Conservation (phyloP, 2,113 vertebrate genomes). For the Hyaena hyaena region DNA sequence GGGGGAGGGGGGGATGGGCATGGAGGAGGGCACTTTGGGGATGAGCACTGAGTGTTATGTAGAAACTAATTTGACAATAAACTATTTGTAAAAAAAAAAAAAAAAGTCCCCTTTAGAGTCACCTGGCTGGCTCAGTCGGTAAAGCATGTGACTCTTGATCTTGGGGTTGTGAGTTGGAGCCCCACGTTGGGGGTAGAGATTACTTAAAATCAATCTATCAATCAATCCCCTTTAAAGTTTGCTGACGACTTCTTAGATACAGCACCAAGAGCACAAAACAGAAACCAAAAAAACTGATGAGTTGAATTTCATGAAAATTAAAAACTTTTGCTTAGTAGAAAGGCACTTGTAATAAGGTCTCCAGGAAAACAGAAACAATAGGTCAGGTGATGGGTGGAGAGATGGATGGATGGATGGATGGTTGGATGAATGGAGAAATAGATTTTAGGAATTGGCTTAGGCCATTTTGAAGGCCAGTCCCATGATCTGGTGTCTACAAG, state of each 20-base stretch:
- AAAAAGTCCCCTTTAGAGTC: not conserved
- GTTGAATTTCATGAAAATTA: slow-evolving; percentile 30
- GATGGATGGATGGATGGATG: not conserved
- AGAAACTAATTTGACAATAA: no score
- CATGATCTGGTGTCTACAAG: not conserved
- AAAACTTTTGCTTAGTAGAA: slow-evolving; percentile 6
- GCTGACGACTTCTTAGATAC: not conserved
- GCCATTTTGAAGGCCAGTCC: not conserved
- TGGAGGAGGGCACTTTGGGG: no score
- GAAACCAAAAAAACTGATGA: slow-evolving; percentile 15
- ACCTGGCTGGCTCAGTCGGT: not conserved
- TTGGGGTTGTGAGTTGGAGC: not conserved
- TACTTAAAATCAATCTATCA: not conserved
- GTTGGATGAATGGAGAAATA: not conserved
- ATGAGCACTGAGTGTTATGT: no score
- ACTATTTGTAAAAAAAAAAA: no score
- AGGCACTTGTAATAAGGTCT: not conserved
- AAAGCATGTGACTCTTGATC: not conserved
- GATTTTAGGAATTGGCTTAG: not conserved
- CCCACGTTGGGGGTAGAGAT: not conserved
- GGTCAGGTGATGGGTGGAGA: not conserved
- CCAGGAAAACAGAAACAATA: not conserved
- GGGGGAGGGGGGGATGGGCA: no score
- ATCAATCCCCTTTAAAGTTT: not conserved
- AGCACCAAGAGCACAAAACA: not conserved